These are phyloP conservation scores for Charaxes varanes DNA, from an alignment of 1,140 invertebrate genomes.

Conservation along the genomic window DNA sequence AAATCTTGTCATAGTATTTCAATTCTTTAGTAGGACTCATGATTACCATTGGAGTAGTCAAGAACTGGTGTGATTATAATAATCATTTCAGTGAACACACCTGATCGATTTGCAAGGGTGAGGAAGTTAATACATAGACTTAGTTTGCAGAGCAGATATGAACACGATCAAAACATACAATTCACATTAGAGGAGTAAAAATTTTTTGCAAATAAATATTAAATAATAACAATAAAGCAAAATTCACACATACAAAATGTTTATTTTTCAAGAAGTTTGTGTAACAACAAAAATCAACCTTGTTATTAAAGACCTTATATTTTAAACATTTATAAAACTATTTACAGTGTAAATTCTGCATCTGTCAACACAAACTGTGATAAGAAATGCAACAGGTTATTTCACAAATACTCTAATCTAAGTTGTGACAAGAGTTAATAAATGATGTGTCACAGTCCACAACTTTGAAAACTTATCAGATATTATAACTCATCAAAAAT, in stretches of 20 bases:
- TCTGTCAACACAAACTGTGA: constrained; percentile 68
- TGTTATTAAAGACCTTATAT: constrained; percentile 67
- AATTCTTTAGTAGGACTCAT: too few species aligned
- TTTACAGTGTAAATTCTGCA: constrained; percentile 71
- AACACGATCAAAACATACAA: too few species aligned
- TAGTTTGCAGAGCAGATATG: too few species aligned
- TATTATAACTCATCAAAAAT: constrained; percentile 43
- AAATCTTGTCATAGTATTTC: too few species aligned
- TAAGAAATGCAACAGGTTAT: constrained; percentile 71
- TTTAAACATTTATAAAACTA: constrained; percentile 71
- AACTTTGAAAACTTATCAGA: constrained; percentile 54
- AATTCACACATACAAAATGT: constrained; percentile 72
- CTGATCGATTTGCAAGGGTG: constrained; percentile 24
- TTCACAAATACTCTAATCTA: constrained; percentile 61
- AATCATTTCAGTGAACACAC: too few species aligned
- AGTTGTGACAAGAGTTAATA: constrained; percentile 69
- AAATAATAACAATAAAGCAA: constrained; percentile 44
- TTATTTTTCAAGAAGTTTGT: constrained; percentile 73
- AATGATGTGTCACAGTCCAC: constrained; percentile 60
- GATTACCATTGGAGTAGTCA: too few species aligned
- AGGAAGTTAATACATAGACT: constrained; percentile 15
- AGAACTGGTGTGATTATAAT: too few species aligned
- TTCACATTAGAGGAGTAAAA: constrained; percentile 4
- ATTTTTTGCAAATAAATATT: constrained; percentile 17
- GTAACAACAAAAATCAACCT: constrained; percentile 74